Conservation (phyloP, 2,797 vertebrate genomes). For the Mormyrops attenuatus region DNA sequence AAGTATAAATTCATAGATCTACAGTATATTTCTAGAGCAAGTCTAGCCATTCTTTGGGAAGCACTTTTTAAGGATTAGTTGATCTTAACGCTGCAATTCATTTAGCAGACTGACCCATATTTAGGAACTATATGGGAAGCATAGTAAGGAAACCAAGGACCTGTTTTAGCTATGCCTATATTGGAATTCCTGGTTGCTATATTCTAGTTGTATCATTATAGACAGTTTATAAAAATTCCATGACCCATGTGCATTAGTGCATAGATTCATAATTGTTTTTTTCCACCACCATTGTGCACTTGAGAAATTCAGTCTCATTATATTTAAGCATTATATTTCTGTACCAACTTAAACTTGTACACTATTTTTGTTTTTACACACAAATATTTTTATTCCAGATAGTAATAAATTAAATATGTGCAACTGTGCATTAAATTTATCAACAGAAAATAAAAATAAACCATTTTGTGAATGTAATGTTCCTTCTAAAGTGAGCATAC, state of each 20-base stretch:
- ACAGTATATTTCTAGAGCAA: background rate
- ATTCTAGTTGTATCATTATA: background rate
- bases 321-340: background rate
- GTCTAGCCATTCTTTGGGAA: background rate
- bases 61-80: background rate
- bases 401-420: constrained; percentile 5
- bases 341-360: background rate
- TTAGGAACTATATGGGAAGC: background rate
- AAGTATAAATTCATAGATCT: background rate
- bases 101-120: background rate
- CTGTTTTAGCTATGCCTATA: background rate
- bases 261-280: background rate
- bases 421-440: constrained; percentile 16
- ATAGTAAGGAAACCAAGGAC: background rate
- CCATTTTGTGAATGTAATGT: constrained; percentile 5
- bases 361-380: constrained; percentile 5
- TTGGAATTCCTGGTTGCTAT: background rate
- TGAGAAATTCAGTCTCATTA: background rate
- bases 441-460: background rate
- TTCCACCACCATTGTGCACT: background rate
- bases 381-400: constrained; percentile 5
- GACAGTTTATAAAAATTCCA: constrained; percentile 1
- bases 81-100: background rate
- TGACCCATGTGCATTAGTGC: background rate
- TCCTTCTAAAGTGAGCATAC: background rate